Base-by-base conservation (phyloP, 2,797 vertebrate genomes). In the Alfaro cultratus region DNA sequence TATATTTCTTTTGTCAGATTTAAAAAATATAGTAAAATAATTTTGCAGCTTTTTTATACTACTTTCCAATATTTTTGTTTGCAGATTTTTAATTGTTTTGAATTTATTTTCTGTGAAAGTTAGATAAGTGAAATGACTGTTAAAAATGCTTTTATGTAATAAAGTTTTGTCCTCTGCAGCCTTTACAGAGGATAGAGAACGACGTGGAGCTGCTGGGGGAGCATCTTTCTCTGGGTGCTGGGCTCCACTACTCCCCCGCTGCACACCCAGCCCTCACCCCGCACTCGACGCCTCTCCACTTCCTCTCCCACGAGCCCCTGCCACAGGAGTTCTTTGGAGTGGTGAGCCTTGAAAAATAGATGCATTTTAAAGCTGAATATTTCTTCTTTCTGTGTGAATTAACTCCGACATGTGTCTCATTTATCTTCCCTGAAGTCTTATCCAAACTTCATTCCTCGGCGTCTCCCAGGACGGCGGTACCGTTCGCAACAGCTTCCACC, bases 181-280 rank as follows among this genome's bases (percentile, higher is more conserved):
- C 98, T 0, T 95, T 99, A 91, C 98, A 99, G 89, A 97, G 98
- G 94, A 99, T 99, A 96, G 98, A 99, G 92, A 99, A 99, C 78
- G 98, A 99, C 26, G 98, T 99, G 89, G 98, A 99, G 90, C 95
- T 99, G 77, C 95, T 99, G 79, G 97, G 98, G 84, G 98, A 99
- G 77, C 98, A 99, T 90, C 95, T 99, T 90, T 97, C 98, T 85
- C 93, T 99, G 76, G 97, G 97, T 84, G 97, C 97, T 75, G 96
- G 98, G 77, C 98, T 99, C 90, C 97, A 97, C 78, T 99, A 99
- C 80, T 95, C 98, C 55, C 96, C 97, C 88, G 83, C 96, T 94
- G 75, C 97, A 83, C 94, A 95, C 87, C 94, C 94, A 1, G 94
- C 97, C 64, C 95, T 99, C 91, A 96, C 97, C 68, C 96, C 97